These are phyloP conservation scores for Alcis repandata DNA, from an alignment of 2,888 invertebrate genomes.

Conservation along the genomic window DNA sequence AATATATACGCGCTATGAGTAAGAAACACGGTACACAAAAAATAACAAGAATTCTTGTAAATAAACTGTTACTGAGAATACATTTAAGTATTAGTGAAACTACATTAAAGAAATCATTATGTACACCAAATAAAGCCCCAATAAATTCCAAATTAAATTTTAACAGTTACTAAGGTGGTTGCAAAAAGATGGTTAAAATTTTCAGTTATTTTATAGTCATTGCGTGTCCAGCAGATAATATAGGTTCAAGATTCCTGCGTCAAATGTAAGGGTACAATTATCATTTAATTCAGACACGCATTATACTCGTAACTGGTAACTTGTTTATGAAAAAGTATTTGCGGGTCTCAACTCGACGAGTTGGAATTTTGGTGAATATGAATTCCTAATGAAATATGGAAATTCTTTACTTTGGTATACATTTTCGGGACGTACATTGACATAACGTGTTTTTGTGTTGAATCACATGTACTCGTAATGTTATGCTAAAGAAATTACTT, in stretches of 20 bases:
- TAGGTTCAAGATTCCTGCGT: conserved; percentile 42
- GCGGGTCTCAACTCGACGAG: conserved; percentile 11
- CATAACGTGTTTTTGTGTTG: neutral
- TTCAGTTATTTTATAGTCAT: neutral
- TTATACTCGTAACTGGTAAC: conserved; percentile 27
- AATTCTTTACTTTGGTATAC: conserved; percentile 11
- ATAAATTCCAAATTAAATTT: no score
- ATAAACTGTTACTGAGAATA: no score
- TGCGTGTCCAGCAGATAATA: conserved; percentile 1
- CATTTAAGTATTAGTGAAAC: no score
- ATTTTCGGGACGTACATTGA: neutral
- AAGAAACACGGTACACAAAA: no score
- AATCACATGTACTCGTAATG: neutral
- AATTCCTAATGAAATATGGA: conserved; percentile 18
- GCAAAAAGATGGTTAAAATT: no score
- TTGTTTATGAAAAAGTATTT: conserved; percentile 20
- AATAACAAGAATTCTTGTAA: no score
- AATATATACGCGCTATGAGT: no score
- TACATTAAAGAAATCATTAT: no score
- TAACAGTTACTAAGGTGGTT: no score
- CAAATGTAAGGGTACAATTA: conserved; percentile 57
- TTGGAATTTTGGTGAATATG: conserved; percentile 10
- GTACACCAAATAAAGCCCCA: no score
- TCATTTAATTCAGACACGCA: conserved; percentile 62
- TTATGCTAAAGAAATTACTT: no score